phyloP scores from a whole-genome alignment of 2,888 invertebrate genomes.

The Drosophila parthenogenetica region DNA sequence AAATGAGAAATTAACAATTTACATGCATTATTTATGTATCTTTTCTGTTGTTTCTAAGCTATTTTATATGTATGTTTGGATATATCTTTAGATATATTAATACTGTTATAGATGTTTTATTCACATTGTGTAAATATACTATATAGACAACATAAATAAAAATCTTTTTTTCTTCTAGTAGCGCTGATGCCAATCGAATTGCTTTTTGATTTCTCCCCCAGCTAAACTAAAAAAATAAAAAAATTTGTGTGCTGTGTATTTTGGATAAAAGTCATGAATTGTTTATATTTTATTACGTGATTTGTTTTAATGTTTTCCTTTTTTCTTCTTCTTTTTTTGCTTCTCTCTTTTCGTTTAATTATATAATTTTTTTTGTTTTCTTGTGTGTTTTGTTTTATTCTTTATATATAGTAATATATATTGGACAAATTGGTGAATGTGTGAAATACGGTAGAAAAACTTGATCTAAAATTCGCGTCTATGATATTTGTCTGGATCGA shows the following conservation, averaged over 20 bases:
- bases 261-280: conserved; percentile 57
- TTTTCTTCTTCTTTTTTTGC: conserved; percentile 8
- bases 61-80: neutral
- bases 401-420: conserved; percentile 17
- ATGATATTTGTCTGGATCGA: conserved; percentile 99
- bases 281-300: conserved; percentile 48
- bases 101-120: conserved; percentile 39
- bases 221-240: conserved; percentile 7
- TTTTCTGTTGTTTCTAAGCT: conserved; percentile 1
- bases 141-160: neutral
- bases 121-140: conserved; percentile 24
- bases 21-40: conserved; percentile 2
- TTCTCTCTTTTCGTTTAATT: conserved; percentile 9
- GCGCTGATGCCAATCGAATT: neutral
- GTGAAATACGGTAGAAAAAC: conserved; percentile 67
- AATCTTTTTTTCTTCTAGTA: no score
- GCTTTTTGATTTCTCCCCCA: neutral
- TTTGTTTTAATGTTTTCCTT: conserved; percentile 24
- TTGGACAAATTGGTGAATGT: conserved; percentile 74
- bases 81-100: conserved; percentile 26
- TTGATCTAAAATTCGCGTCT: conserved; percentile 94
- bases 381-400: neutral
- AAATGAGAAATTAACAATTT: conserved; percentile 15
- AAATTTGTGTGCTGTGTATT: conserved; percentile 10
- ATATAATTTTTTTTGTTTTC: conserved; percentile 2